phyloP scores from a whole-genome alignment of 2,888 invertebrate species.

The Carpatolechia fugitivella region DNA sequence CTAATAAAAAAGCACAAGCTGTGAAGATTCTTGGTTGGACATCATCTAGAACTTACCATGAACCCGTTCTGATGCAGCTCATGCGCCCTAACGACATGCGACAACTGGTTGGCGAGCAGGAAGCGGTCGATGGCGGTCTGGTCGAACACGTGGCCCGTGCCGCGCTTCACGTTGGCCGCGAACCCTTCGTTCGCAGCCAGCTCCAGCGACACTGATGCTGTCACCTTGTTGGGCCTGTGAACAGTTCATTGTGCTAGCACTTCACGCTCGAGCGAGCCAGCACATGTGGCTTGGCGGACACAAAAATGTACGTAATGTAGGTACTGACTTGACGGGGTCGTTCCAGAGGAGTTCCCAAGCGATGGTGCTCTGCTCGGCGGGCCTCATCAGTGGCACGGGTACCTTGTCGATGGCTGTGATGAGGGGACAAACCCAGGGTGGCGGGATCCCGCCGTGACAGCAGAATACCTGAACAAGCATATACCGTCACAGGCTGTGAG shows the following conservation, averaged over 20 bases:
- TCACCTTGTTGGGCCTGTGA: slow-evolving; percentile 64
- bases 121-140: slow-evolving; percentile 83
- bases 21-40: no score
- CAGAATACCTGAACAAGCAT: slow-evolving; percentile 81
- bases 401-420: slow-evolving; percentile 82
- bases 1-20: no score
- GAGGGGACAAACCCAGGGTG: slow-evolving; percentile 82
- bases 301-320: no score
- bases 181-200: slow-evolving; percentile 82
- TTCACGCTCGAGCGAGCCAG: no score
- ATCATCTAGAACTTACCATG: no score
- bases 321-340: slow-evolving; percentile 81
- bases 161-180: slow-evolving; percentile 82
- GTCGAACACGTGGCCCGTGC: slow-evolving; percentile 86
- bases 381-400: slow-evolving; percentile 81
- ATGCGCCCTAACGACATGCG: slow-evolving; percentile 86
- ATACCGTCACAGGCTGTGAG: no score
- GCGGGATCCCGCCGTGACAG: slow-evolving; percentile 89
- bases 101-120: slow-evolving; percentile 81
- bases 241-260: no score
- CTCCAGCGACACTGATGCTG: slow-evolving; percentile 71
- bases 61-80: slow-evolving; percentile 86
- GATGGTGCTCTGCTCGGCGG: slow-evolving; percentile 83
- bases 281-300: no score
- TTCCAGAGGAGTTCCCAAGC: slow-evolving; percentile 91